These are phyloP conservation scores for Orthosia gracilis DNA, from an alignment of 2,888 invertebrate species.

Conservation along the genomic window DNA sequence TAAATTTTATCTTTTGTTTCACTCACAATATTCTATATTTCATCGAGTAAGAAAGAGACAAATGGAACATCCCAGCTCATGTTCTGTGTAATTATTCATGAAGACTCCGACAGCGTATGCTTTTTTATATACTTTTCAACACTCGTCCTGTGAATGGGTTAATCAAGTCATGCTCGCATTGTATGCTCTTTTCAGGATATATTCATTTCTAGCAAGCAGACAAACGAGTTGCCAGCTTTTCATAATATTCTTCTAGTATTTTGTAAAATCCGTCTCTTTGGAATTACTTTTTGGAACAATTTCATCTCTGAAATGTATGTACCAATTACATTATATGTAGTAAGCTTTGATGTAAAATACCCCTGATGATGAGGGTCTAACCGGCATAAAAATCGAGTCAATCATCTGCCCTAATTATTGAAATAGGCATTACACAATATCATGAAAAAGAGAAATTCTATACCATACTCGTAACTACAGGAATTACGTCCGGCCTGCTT, in stretches of 20 bases:
- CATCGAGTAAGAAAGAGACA: constrained; percentile 47
- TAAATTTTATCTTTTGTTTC: constrained; percentile 38
- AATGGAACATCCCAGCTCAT: constrained; percentile 36
- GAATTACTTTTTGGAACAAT: not conserved
- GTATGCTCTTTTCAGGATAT: constrained; percentile 36
- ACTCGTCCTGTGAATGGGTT: constrained; percentile 49
- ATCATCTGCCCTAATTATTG: not conserved
- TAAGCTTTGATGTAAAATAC: not conserved
- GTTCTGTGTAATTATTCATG: constrained; percentile 56
- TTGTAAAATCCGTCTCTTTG: not conserved
- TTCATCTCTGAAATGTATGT: not conserved
- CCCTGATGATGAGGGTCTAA: not conserved
- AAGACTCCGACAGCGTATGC: constrained; percentile 46
- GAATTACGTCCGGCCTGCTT: not conserved
- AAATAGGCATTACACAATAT: not conserved
- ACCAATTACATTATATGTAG: not conserved
- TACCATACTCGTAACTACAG: not conserved
- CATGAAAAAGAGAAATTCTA: not conserved
- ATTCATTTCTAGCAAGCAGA: constrained; percentile 24
- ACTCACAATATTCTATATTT: constrained; percentile 28
- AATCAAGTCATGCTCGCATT: constrained; percentile 54
- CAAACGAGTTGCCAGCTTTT: constrained; percentile 14
- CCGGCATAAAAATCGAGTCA: not conserved
- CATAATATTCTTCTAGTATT: constrained; percentile 27
- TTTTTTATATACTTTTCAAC: constrained; percentile 61